Base-by-base conservation (phyloP, 2,888 invertebrate genomes). In the Dysmachus trigonus region DNA sequence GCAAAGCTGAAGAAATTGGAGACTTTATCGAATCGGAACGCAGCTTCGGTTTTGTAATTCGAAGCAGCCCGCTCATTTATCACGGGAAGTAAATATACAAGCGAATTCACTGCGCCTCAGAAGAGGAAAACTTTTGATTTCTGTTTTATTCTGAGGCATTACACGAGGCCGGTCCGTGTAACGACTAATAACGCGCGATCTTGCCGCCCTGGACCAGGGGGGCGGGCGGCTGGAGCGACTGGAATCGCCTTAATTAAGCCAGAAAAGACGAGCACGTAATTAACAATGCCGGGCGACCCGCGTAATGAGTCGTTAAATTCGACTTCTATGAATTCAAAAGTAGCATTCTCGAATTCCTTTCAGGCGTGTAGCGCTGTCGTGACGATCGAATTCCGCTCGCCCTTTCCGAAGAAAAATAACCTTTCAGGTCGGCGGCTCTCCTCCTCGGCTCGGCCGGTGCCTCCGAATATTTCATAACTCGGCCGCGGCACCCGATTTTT, bases 351-450 rank as follows among this genome's bases (percentile, higher is more conserved):
- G 38, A 85, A 85, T 51, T 85, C 74, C 38, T 72, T 83, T 72
- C 33, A 53, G 51, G 47, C 84, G 30, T n/a, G n/a, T 47, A 31
- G 15, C 13, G 79, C 87, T 76, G 79, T 74, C 85, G 71, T 81
- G 79, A 77, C 73, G 85, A 87, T 87, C 87, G 86, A 87, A 87
- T 87, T 87, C 87, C 84, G 79, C 18, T 87, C 83, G 62, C 38
- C 73, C 72, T 72, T 82, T 73, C 73, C 10, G 13, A 84, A 35
- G 27, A 71, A 84, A 83, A 72, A 73, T 47, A 84, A 73, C 73
- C 22, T 84, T 73, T 72, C 84, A 72, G 73, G 51, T 51, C 51
- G 33, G 73, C 38, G n/a, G n/a, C 35, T 31, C 22, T 15, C 41
- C 27, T 84, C 6, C 62, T n/a, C n/a, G n/a, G 73, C 30, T 72